Percentiles rank a stretch among this genome's conserved stretches.
These are phyloP conservation scores for Polyommatus iphigenia DNA, from an alignment of 2,888 invertebrate genomes.

Conservation along the genomic window DNA sequence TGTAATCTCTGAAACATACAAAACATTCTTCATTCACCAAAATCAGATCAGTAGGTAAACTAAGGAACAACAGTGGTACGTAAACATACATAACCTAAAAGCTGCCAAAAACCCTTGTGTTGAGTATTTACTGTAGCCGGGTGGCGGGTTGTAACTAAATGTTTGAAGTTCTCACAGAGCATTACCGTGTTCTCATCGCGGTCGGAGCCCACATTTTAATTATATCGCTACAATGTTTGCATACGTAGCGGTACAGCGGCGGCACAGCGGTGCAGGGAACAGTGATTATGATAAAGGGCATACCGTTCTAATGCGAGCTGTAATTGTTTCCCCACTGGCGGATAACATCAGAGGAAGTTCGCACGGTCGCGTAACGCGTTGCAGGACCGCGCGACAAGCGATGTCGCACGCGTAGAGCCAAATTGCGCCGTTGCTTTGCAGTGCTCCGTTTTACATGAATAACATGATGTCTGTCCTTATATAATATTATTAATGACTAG, in stretches of 20 bases:
- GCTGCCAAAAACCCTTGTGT: too few relatives aligned
- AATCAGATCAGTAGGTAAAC: too few relatives aligned
- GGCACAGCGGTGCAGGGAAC: background rate
- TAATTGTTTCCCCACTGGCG: conserved; percentile 17
- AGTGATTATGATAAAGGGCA: conserved; percentile 21
- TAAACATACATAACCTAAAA: too few relatives aligned
- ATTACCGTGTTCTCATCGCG: background rate
- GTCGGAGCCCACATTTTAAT: conserved; percentile 3
- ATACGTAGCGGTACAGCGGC: background rate
- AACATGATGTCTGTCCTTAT: too few relatives aligned
- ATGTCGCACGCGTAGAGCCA: background rate
- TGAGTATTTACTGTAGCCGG: background rate
- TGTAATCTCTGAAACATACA: too few relatives aligned
- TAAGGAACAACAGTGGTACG: too few relatives aligned
- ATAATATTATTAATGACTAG: too few relatives aligned
- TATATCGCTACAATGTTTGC: conserved; percentile 13
- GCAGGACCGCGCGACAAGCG: background rate
- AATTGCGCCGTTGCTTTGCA: background rate
- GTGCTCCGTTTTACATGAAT: too few relatives aligned
- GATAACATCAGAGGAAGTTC: conserved; percentile 22
- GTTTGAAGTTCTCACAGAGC: background rate
- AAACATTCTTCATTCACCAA: too few relatives aligned
- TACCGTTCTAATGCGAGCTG: conserved; percentile 21
- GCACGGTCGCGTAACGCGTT: conserved; percentile 2
- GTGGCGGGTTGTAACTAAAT: background rate